phyloP scores from a whole-genome alignment of 2,888 invertebrate species.

The Stenolophus ochropezus region DNA sequence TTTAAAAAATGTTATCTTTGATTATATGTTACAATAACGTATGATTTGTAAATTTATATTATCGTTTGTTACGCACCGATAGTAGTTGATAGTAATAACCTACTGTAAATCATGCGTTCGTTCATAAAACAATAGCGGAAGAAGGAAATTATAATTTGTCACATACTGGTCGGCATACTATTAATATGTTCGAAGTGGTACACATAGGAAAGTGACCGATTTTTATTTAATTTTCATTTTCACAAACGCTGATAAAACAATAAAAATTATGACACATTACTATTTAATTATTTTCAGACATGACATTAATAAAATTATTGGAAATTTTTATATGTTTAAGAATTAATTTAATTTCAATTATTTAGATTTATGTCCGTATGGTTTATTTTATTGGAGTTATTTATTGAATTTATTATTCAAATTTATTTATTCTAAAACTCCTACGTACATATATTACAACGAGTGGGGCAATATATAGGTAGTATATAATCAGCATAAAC shows the following conservation, averaged over 20 bases:
- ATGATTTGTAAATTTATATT: neutral
- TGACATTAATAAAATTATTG: too few relatives aligned
- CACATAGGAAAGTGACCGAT: constrained; percentile 6
- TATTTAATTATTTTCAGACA: too few relatives aligned
- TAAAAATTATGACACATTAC: neutral
- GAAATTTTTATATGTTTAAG: too few relatives aligned
- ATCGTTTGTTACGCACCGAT: neutral
- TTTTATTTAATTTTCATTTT: neutral
- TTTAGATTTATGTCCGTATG: too few relatives aligned
- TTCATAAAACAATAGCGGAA: constrained; percentile 1
- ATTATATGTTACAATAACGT: too few relatives aligned
- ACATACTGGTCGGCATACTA: neutral
- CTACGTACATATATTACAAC: neutral
- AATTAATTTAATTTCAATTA: too few relatives aligned
- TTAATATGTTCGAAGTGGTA: neutral
- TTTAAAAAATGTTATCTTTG: too few relatives aligned
- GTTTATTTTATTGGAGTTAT: too few relatives aligned
- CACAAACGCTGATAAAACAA: too few relatives aligned
- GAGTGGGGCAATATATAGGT: neutral
- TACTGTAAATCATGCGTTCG: neutral
- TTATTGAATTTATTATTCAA: too few relatives aligned
- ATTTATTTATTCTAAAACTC: too few relatives aligned
- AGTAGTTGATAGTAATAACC: neutral
- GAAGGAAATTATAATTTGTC: constrained; percentile 35
- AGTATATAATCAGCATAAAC: constrained; percentile 14